Base-by-base conservation (phyloP, 2,797 vertebrate genomes). In the Pygocentrus nattereri region DNA sequence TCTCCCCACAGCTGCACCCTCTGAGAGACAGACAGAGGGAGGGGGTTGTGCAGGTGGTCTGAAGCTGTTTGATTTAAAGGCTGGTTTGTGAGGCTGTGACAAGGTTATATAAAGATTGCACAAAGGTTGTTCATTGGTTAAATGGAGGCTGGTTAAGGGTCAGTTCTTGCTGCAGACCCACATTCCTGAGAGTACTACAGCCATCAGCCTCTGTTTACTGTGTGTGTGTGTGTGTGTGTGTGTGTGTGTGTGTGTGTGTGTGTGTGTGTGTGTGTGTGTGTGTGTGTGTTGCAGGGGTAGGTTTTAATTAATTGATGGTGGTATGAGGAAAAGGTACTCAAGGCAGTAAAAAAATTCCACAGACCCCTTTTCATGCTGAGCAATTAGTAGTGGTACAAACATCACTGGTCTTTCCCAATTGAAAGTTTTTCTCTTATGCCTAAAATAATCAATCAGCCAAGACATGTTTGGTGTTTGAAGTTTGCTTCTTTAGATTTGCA, bases 171-270 rank as follows among this genome's bases (percentile, higher is more conserved):
- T 70, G 54, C 52, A 74, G 15, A 77, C 38, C 67, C 61, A 84
- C 92, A 94, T 94, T 94, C 92, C 92, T 85, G 87, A 91, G 90
- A 90, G 74, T 88, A 93, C 91, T 79, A 75, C 88, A 89, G 88
- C 80, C 85, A 80, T 87, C 76, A 88, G 76, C 79, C 82, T 89
- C 58, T 93, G 88, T 93, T 91, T 92, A 88, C 87, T 78, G 38
- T 88, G 84, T 84, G 76, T 84, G 81, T 82, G 87, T 85, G 85
- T 78, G 85, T 88, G 85, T 88, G 83, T 84, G 82, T 84, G 85
- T 76, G 74, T 64, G 44, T 64, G 19, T 52, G 62, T 67, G 62
- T 25, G 34, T 56, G 62, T 75, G 21, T 19, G 56, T 75, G 23
- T 62, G 74, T 65, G 59, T 50, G 64, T 38, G 59, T 64, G 64